Percentiles rank a stretch among this genome's conserved stretches.
These are phyloP conservation scores for Lampris megalopsis DNA, from an alignment of 2,113 vertebrate genomes.

Conservation along the genomic window DNA sequence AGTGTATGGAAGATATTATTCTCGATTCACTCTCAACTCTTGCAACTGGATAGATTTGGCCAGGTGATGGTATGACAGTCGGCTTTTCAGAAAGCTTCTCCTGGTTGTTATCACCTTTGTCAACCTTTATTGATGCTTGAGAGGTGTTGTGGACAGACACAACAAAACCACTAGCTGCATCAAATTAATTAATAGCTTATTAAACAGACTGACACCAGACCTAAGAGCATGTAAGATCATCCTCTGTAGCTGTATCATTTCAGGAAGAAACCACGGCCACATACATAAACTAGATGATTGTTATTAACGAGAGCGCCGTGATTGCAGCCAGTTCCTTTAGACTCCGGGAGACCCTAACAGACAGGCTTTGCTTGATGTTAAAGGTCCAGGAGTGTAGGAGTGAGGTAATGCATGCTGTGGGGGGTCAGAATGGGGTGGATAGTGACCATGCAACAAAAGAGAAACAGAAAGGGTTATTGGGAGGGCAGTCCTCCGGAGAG, in stretches of 20 bases:
- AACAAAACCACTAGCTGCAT: no score
- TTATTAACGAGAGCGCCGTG: conserved; percentile 10
- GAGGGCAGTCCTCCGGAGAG: conserved; percentile 34
- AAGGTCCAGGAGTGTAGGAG: conserved; percentile 55
- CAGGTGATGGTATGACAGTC: neutral
- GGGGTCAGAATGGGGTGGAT: neutral
- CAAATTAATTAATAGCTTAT: no score
- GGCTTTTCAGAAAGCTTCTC: no score
- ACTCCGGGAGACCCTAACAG: conserved; percentile 16
- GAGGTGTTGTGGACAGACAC: no score
- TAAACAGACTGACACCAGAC: no score
- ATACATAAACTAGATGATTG: no score
- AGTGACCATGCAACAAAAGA: neutral
- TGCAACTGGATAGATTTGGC: neutral
- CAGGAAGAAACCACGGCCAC: no score
- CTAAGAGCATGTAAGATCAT: no score
- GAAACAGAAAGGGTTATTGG: neutral
- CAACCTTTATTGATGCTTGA: no score
- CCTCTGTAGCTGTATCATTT: no score
- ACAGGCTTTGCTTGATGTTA: conserved; percentile 49
- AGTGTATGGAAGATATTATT: neutral
- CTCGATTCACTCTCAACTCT: neutral
- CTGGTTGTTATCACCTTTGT: no score
- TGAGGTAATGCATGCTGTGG: conserved; percentile 60
- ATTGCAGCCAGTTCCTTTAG: neutral